These are phyloP conservation scores for Drosophila mercatorum DNA, from an alignment of 2,888 invertebrate species.

Conservation along the genomic window DNA sequence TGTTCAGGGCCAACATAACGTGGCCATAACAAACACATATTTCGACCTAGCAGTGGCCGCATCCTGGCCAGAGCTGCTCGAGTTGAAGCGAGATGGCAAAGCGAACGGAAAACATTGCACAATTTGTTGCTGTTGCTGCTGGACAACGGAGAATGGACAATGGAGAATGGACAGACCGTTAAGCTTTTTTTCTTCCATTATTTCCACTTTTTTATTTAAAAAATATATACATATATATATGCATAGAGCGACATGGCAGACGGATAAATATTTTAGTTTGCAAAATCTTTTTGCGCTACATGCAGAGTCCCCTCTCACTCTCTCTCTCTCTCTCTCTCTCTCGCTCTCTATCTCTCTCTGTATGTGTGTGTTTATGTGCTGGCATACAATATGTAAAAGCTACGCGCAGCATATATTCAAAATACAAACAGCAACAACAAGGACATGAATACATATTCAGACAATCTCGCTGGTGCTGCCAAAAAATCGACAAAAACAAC, in stretches of 20 bases:
- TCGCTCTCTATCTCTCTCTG: not conserved
- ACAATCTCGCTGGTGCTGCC: conserved; percentile 79
- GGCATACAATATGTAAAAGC: conserved; percentile 78
- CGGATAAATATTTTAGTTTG: conserved; percentile 71
- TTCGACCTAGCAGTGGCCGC: conserved; percentile 78
- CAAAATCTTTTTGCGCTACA: conserved; percentile 72
- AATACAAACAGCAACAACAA: conserved; percentile 59
- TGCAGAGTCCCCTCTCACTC: not conserved
- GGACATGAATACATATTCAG: conserved; percentile 78
- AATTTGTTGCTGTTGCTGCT: conserved; percentile 66
- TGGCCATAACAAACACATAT: conserved; percentile 84
- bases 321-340: conserved; percentile 2
- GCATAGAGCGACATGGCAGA: conserved; percentile 48
- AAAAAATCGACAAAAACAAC: conserved; percentile 84
- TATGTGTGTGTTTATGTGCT: conserved; percentile 45
- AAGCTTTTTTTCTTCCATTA: conserved; percentile 9
- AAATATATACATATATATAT: conserved; percentile 7
- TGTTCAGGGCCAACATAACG: conserved; percentile 79
- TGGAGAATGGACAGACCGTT: conserved; percentile 25
- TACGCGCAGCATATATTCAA: conserved; percentile 80
- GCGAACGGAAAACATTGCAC: conserved; percentile 71
- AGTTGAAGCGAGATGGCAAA: conserved; percentile 53
- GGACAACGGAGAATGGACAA: conserved; percentile 34
- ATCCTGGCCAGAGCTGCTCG: conserved; percentile 62
- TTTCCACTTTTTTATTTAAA: conserved; percentile 4